phyloP scores from a whole-genome alignment of 2,888 invertebrate species.

The Callimorpha dominula region DNA sequence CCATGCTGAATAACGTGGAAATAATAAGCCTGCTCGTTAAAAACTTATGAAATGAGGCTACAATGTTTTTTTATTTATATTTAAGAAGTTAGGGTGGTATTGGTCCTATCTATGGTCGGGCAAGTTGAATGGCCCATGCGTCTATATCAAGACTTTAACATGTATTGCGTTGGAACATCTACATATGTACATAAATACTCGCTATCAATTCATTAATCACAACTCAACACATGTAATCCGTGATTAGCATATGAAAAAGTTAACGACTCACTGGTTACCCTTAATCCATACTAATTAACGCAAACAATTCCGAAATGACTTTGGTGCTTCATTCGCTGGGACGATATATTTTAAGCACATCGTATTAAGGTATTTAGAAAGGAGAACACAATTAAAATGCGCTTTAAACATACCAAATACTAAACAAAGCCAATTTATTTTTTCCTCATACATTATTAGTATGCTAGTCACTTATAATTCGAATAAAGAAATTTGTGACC shows the following conservation, averaged over 20 bases:
- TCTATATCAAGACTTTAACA: not conserved
- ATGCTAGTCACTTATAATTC: constrained; percentile 66
- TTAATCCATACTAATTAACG: constrained; percentile 19
- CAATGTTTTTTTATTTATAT: not conserved
- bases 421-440: constrained; percentile 64
- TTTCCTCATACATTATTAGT: constrained; percentile 71
- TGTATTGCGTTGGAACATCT: not conserved
- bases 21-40: no score
- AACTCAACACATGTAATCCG: constrained; percentile 4
- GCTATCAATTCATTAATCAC: not conserved
- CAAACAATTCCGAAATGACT: constrained; percentile 15
- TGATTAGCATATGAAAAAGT: constrained; percentile 9
- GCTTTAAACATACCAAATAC: constrained; percentile 60
- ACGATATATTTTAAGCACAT: constrained; percentile 46
- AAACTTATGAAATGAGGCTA: not conserved
- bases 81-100: not conserved
- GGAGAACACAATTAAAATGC: constrained; percentile 74
- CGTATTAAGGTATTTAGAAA: constrained; percentile 65
- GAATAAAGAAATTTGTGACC: constrained; percentile 75
- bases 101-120: no score
- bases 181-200: not conserved
- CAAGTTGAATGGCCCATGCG: no score
- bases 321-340: constrained; percentile 27
- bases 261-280: not conserved
- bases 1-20: not conserved